A percentile compares a stretch with the other conserved stretches of the same genome.
These are phyloP conservation scores for Pseudoips prasinana DNA, from an alignment of 2,888 invertebrate species.

Conservation along the genomic window DNA sequence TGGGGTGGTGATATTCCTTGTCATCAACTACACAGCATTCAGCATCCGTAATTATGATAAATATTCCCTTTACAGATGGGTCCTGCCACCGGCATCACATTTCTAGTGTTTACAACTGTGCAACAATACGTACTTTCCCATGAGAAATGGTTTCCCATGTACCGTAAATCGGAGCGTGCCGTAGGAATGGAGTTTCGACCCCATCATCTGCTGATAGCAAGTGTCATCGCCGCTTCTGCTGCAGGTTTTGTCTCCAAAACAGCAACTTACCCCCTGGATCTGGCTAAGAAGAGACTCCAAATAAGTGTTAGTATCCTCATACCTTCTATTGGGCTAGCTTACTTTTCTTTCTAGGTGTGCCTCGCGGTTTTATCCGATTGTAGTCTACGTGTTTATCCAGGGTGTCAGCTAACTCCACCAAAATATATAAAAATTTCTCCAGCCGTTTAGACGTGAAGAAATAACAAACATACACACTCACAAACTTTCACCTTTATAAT, in stretches of 20 bases:
- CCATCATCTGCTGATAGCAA: conserved; percentile 53
- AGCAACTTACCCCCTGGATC: conserved; percentile 92
- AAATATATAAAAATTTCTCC: too few relatives aligned
- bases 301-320: conserved; percentile 81
- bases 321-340: not conserved
- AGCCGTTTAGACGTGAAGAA: too few relatives aligned
- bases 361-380: too few relatives aligned
- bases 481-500: too few relatives aligned
- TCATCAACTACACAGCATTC: not conserved
- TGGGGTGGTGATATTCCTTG: not conserved
- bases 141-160: not conserved
- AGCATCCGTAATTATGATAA: too few relatives aligned
- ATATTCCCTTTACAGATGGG: conserved; percentile 61
- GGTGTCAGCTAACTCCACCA: too few relatives aligned
- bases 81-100: conserved; percentile 63
- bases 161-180: conserved; percentile 10
- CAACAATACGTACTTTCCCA: conserved; percentile 40
- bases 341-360: too few relatives aligned
- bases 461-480: too few relatives aligned
- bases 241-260: conserved; percentile 91
- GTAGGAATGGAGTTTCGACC: conserved; percentile 35
- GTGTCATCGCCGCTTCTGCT: conserved; percentile 82
- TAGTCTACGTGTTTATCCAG: too few relatives aligned
- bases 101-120: conserved; percentile 52
- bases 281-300: conserved; percentile 92